These are phyloP conservation scores for Labia minor DNA, from an alignment of 2,888 invertebrate genomes.

Conservation along the genomic window DNA sequence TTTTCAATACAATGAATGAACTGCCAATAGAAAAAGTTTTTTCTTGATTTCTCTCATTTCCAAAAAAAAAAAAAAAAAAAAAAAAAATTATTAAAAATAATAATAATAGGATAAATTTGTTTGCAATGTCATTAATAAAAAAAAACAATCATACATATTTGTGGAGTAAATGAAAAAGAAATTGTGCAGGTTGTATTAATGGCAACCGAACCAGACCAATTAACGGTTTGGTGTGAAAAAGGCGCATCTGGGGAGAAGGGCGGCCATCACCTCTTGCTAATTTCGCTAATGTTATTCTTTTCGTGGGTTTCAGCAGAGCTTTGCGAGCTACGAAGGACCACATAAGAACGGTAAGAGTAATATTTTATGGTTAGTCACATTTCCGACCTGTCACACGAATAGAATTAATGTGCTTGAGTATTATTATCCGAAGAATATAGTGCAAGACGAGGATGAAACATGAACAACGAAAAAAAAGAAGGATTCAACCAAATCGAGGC, in stretches of 20 bases:
- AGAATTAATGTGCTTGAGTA: constrained; percentile 22
- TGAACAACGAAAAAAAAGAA: not conserved
- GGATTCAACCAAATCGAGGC: not conserved
- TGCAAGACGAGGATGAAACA: constrained; percentile 5
- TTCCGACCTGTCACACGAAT: constrained; percentile 21
- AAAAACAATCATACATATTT: not conserved
- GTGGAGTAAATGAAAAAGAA: not conserved
- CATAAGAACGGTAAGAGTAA: constrained; percentile 17
- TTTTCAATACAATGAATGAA: too few relatives aligned
- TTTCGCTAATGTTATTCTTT: not conserved
- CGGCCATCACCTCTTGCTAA: not conserved
- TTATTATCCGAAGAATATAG: constrained; percentile 22
- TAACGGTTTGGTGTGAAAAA: too few relatives aligned
- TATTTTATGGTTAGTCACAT: constrained; percentile 24
- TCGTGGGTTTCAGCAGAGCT: not conserved
- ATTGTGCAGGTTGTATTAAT: not conserved
- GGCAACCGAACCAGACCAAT: not conserved
- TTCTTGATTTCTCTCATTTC: too few relatives aligned
- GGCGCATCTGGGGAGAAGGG: not conserved
- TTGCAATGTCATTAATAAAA: too few relatives aligned
- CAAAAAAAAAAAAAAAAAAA: too few relatives aligned
- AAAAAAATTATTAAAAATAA: too few relatives aligned
- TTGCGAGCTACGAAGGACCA: not conserved
- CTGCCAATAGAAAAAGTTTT: too few relatives aligned
- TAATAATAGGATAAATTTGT: too few relatives aligned